Base-by-base conservation (phyloP, 1,140 invertebrate genomes). In the Triops longicaudatus region DNA sequence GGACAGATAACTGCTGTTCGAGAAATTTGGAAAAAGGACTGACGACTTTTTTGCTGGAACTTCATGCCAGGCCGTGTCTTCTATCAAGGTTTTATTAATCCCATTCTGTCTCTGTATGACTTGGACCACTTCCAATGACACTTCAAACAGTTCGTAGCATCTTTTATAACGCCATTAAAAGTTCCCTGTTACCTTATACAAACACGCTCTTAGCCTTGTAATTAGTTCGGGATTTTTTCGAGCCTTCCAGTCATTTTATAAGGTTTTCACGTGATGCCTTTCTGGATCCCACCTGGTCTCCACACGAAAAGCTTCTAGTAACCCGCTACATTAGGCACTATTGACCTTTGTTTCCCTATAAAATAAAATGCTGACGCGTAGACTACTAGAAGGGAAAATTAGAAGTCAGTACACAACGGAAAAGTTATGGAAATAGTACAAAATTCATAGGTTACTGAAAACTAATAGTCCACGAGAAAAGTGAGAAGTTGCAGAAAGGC, bases 101-200 rank as follows among this genome's bases (percentile, higher is more conserved):
- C 6, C 14, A 63, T 63, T 63, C 50, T 22, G 14, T n/a, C 50
- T 4, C 22, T 63, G 50, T 63, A 22, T 63, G 50, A n/a, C 50
- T 63, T 63, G 50, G 50, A 9, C 50, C 50, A 63, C 50, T 63
- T 63, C 50, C 50, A 63, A 63, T 63, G 50, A 63, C 50, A 63
- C 44, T 17, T 6, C 14, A 63, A 63, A 63, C 50, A 63, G 17
- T 63, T 22, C 17, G 17, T 63, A 63, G 50, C 50, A 22, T 63
- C 50, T 63, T 12, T 63, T 63, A 63, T 63, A 17, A 17, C 50
- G 50, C 50, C 50, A 63, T 63, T 63, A 63, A 63, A 63, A 63
- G 22, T 63, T 22, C 50, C 50, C 50, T 22, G 17, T 63, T 63
- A 22, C 50, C 50, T 63, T 63, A 63, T 9, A 63, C 50, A 63